These are phyloP conservation scores for Carassius carassius DNA, from an alignment of 2,113 vertebrate species.

Conservation along the genomic window DNA sequence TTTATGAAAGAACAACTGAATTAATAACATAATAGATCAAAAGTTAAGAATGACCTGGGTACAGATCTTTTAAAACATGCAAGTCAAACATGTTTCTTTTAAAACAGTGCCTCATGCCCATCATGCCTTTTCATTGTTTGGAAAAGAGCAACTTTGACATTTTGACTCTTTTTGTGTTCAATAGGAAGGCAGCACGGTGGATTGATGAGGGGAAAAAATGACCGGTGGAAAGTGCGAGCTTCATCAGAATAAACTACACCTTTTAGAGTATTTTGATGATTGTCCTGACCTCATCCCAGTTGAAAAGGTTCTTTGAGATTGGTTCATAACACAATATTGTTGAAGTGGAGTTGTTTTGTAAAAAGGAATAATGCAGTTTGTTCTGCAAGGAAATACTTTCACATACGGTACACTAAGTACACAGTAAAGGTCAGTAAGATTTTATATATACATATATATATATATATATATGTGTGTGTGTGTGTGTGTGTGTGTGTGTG, in stretches of 20 bases:
- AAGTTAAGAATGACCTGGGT: not conserved
- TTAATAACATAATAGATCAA: not conserved
- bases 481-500: too few species aligned
- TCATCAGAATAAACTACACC: not conserved
- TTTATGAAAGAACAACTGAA: not conserved
- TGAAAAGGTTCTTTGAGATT: not conserved
- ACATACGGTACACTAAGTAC: not conserved
- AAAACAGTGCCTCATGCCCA: too few species aligned
- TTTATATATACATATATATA: too few species aligned
- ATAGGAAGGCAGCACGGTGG: not conserved
- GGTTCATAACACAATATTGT: not conserved
- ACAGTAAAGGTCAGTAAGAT: too few species aligned
- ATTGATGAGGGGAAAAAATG: not conserved
- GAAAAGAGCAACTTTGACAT: not conserved
- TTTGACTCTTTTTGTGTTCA: not conserved
- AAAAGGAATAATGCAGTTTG: conserved; percentile 1
- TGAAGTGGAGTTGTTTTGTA: not conserved
- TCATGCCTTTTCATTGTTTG: too few species aligned
- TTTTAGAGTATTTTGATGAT: not conserved
- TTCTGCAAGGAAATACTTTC: not conserved
- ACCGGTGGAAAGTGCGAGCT: not conserved
- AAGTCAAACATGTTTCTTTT: not conserved
- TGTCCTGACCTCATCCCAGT: not conserved
- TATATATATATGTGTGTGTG: too few species aligned
- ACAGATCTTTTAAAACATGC: not conserved